Conservation (phyloP, 2,113 vertebrate species). For the Amblyopsis rosae region DNA sequence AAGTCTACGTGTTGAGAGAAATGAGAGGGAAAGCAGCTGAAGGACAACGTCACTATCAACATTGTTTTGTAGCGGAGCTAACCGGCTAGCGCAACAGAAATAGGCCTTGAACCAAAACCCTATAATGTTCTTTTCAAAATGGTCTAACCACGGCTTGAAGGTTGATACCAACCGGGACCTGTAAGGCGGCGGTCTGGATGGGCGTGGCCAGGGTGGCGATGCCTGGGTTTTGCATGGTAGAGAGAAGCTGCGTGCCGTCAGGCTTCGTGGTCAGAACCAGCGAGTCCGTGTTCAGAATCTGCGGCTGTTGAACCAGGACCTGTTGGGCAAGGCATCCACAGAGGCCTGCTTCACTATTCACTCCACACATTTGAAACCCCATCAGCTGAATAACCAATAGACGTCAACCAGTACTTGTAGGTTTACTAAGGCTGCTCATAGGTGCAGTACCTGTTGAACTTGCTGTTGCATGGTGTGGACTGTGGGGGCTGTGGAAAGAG, state of each 20-base stretch:
- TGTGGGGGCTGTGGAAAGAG: slow-evolving; percentile 79
- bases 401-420: not conserved
- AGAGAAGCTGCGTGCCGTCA: slow-evolving; percentile 90
- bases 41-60: not conserved
- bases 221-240: slow-evolving; percentile 90
- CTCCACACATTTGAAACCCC: no score
- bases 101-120: no score
- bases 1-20: slow-evolving; percentile 76
- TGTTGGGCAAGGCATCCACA: slow-evolving; percentile 44
- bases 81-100: no score
- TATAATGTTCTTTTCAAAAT: no score
- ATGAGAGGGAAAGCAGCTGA: not conserved
- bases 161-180: slow-evolving; percentile 77
- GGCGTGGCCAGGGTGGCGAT: slow-evolving; percentile 87
- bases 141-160: not conserved
- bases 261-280: slow-evolving; percentile 93
- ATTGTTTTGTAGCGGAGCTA: not conserved
- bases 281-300: slow-evolving; percentile 97
- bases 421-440: slow-evolving; percentile 25
- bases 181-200: slow-evolving; percentile 90
- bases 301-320: slow-evolving; percentile 95
- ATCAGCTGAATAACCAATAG: no score
- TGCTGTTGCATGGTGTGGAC: slow-evolving; percentile 91
- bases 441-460: slow-evolving; percentile 87
- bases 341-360: not conserved